Evolutionary conservation across 2,797 vertebrate genomes (phyloP).

Genomic region (Vultur gryphus): DNA sequence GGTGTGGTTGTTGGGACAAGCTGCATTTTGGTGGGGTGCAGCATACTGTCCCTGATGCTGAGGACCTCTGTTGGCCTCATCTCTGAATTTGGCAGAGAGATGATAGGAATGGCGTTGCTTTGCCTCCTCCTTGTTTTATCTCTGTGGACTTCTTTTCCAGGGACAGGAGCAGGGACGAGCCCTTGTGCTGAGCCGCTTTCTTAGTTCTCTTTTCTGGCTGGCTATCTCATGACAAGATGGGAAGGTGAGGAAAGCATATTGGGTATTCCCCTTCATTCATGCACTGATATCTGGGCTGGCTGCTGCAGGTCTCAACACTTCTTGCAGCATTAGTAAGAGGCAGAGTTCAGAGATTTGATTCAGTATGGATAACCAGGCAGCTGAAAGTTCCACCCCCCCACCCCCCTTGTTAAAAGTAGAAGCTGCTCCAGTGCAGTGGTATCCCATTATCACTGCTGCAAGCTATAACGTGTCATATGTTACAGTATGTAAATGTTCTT

Average conservation of each 20-base stretch:
- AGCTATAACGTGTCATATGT: background rate
- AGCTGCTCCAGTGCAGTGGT: background rate
- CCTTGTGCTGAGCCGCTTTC: background rate
- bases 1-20: background rate
- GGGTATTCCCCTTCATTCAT: background rate
- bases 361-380: background rate
- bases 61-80: background rate
- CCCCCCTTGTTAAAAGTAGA: background rate
- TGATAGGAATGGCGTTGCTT: background rate
- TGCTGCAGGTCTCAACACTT: background rate
- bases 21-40: background rate
- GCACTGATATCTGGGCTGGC: background rate
- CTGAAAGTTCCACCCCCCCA: background rate
- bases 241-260: background rate
- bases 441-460: background rate
- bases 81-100: background rate
- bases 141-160: background rate
- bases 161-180: background rate
- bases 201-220: background rate
- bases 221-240: background rate
- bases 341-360: background rate
- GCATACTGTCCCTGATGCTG: background rate
- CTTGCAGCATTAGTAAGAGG: background rate
- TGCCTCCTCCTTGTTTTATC: background rate
- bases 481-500: background rate